phyloP scores from a whole-genome alignment of 2,113 vertebrate genomes.

The Edolisoma coerulescens region DNA sequence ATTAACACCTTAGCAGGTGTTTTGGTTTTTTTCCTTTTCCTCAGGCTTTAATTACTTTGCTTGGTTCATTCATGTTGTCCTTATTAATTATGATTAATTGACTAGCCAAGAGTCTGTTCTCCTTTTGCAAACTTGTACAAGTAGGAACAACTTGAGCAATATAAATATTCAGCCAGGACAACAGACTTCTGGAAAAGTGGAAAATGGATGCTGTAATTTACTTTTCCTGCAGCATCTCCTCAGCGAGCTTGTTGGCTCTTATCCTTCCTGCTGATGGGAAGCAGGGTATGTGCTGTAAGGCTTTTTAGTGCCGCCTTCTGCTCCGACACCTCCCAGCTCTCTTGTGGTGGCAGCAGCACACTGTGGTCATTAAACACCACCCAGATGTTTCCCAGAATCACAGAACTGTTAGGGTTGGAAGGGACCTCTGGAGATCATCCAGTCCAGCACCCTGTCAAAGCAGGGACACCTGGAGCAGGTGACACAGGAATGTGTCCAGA shows the following conservation, averaged over 20 bases:
- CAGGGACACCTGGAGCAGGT: neutral
- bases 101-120: neutral
- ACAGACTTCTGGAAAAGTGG: neutral
- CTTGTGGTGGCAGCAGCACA: neutral
- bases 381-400: neutral
- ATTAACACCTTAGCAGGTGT: neutral
- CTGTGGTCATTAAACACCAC: neutral
- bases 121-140: neutral
- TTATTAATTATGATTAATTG: neutral
- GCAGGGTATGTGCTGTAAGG: neutral
- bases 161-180: neutral
- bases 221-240: neutral
- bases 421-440: neutral
- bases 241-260: neutral
- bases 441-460: neutral
- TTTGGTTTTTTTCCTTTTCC: neutral
- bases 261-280: neutral
- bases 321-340: neutral
- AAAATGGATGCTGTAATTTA: neutral
- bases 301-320: neutral
- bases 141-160: neutral
- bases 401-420: neutral
- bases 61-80: neutral
- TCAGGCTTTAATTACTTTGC: neutral
- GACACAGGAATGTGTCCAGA: neutral